Evolutionary conservation across 1,140 invertebrate species (phyloP), one percentile per base, ranked within the genome.

Genomic region (Aporrectodea caliginosa): DNA sequence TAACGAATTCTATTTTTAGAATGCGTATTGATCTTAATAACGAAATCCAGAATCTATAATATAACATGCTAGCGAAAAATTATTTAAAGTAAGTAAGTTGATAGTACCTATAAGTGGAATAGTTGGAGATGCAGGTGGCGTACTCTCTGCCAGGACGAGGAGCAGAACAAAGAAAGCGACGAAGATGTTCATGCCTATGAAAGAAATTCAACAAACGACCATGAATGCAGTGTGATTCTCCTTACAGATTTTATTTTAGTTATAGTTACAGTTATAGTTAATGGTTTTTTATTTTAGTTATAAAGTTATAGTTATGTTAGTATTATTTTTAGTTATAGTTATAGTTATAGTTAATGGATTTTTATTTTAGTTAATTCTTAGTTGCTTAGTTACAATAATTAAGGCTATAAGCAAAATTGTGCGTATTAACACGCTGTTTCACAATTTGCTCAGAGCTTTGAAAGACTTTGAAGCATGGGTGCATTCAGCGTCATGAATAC

Each of bases 161-260:
- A 78, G 69, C 2, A 78, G 34, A 31, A 78, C 84, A 75, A 87
- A 88, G 75, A 87, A 88, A 12, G 86, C 86, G 30, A 88, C 85
- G 81, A 88, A 88, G 34, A 88, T 87, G 74, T 87, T 88, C 86
- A 87, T 87, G 22, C 87, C 87, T 88, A 81, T 2, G 22, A 58
- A 58, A 58, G 6, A 58, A 58, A 12, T 12, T 58, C 43, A 58
- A 58, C 22, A 58, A 58, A 12, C 43, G 43, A n/a, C n/a, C n/a
- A n/a, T n/a, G n/a, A n/a, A n/a, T n/a, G n/a, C n/a, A n/a, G n/a
- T n/a, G n/a, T n/a, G n/a, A n/a, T 58, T 58, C 6, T 58, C 43
- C 22, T 22, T 58, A 12, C 6, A 58, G 6, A 12, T 22, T 58
- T 22, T 58, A 12, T 22, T 12, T 58, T 58, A 12, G 43, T 6